Conservation (phyloP, 1,140 invertebrate genomes). For the Papilio dardanus region DNA sequence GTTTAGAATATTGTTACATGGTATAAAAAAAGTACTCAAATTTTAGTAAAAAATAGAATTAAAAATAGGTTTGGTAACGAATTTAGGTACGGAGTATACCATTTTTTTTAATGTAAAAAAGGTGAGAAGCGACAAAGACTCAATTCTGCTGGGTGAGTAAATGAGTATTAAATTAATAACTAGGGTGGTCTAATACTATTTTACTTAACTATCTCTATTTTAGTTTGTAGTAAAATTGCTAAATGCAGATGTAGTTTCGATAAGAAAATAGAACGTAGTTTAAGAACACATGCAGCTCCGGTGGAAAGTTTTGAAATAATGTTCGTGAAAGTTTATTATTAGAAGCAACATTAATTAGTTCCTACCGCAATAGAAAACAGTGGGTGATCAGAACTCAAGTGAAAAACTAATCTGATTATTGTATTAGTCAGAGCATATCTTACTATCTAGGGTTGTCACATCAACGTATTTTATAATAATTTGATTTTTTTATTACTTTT, state of each 20-base stretch:
- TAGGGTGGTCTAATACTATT: too few relatives aligned
- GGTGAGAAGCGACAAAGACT: too few relatives aligned
- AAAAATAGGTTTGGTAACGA: too few relatives aligned
- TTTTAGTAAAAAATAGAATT: not conserved
- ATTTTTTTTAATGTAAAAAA: too few relatives aligned
- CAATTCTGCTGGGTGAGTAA: too few relatives aligned
- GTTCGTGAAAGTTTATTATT: conserved; percentile 15
- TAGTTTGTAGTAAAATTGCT: too few relatives aligned
- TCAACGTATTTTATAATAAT: conserved; percentile 35
- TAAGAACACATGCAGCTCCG: not conserved
- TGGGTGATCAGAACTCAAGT: conserved; percentile 10
- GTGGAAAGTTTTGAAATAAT: conserved; percentile 16
- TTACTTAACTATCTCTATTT: too few relatives aligned
- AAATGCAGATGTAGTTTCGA: too few relatives aligned
- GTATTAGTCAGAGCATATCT: conserved; percentile 28
- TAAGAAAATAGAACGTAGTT: not conserved
- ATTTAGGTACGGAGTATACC: too few relatives aligned
- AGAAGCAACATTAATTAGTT: conserved; percentile 24
- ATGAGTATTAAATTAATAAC: too few relatives aligned
- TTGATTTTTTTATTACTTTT: conserved; percentile 40
- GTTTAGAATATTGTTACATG: not conserved
- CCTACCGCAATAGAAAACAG: conserved; percentile 7
- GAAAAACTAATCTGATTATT: conserved; percentile 28
- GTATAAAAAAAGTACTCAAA: not conserved
- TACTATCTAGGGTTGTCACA: not conserved